Evolutionary conservation across 2,888 invertebrate species (phyloP), one percentile per base, ranked within the genome.

Genomic region (Eudemis profundana): DNA sequence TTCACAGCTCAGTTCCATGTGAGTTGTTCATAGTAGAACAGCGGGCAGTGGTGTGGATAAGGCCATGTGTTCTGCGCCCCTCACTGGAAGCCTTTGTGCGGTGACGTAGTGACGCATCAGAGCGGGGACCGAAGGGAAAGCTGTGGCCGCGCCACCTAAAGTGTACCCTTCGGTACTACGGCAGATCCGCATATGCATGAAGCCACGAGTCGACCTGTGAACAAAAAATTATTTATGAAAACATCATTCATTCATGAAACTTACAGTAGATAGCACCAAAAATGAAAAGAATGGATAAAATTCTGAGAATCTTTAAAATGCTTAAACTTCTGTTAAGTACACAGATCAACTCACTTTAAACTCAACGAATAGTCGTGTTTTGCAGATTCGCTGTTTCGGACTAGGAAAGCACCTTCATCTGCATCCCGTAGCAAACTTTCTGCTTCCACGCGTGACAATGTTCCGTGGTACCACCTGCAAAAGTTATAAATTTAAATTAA

Each of bases 161-260:
- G 98, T 97, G 84, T 96, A 98, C 66, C 96, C 95, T 66, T 96
- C 96, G 12, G 94, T 93, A 61, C 95, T 94, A 74, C 95, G 95
- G 83, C 97, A 97, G 70, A 99, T 98, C 75, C 98, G 95, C 96
- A 99, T 98, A 86, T 99, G 98, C 97, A 99, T 98, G 80, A 98
- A 98, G 54, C 98, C 98, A 79, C 97, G 95, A 60, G 97, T 96
- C 82, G 98, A 98, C 90, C 98, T 98, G 89, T 29, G 93, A 89
- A 73, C 15, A 73, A 70, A 38, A 62, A 19, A 50, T 2, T 61
- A 7, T 42, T 51, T 7, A 3, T 38, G 42, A 53, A n/a, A 63
- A 53, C 15, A 53, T 19, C 51, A 66, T 62, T 27, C 4, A 21
- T 57, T 29, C 21, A 21, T 12, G 3, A 10, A 19, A n/a, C n/a